Percentiles rank a stretch among this genome's conserved stretches.
These are phyloP conservation scores for Metridium senile DNA, from an alignment of 92 coral and sea anemone species.

Conservation along the genomic window DNA sequence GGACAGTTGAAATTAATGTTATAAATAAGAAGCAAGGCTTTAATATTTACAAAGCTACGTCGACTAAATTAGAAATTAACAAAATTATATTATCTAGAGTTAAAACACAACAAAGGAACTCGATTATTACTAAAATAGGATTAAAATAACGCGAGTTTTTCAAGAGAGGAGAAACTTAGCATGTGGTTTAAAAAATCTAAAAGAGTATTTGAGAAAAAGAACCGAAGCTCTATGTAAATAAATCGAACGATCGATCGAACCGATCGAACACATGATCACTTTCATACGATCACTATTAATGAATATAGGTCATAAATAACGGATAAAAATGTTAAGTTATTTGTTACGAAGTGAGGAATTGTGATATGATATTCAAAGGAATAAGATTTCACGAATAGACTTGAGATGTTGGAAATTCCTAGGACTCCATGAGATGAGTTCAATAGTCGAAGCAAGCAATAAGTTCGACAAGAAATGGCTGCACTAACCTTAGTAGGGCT, in stretches of 20 bases:
- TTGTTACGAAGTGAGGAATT: too few relatives aligned
- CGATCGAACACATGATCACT: background rate
- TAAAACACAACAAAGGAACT: background rate
- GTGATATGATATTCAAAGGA: background rate
- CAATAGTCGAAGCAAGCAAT: background rate
- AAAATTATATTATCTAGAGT: background rate
- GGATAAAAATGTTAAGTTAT: background rate
- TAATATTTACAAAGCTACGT: background rate
- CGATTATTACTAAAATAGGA: background rate
- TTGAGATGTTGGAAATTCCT: constrained; percentile 29
- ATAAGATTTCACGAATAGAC: background rate
- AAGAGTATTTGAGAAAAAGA: background rate
- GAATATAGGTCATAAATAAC: background rate
- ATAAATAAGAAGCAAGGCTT: background rate
- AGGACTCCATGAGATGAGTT: constrained; percentile 26
- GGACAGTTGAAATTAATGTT: background rate
- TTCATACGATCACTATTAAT: background rate
- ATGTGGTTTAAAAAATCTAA: background rate
- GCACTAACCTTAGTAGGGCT: constrained; percentile 81
- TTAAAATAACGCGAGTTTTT: background rate
- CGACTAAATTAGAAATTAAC: background rate
- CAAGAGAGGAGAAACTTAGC: background rate
- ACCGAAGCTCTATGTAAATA: constrained; percentile 8
- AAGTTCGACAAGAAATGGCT: background rate
- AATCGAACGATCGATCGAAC: constrained; percentile 9